These are phyloP conservation scores for Tiphia femorata DNA, from an alignment of 2,888 invertebrate species.

Conservation along the genomic window DNA sequence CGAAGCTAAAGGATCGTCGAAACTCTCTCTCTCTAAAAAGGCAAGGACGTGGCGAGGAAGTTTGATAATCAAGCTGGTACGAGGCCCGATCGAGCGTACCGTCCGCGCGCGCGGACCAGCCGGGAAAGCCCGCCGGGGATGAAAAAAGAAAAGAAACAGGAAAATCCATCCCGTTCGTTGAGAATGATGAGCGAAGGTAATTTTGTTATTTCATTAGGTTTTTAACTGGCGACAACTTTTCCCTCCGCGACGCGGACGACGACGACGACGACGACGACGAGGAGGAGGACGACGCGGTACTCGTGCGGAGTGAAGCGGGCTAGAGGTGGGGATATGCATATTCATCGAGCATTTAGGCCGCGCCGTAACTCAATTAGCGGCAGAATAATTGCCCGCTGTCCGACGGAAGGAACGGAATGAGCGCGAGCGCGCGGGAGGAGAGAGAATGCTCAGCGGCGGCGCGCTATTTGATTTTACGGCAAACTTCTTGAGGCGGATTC, in stretches of 20 bases:
- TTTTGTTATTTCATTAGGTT: slow-evolving; percentile 50
- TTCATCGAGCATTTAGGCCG: slow-evolving; percentile 60
- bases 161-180: slow-evolving; percentile 39
- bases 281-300: slow-evolving; percentile 5
- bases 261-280: slow-evolving; percentile 20
- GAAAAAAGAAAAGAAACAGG: background rate
- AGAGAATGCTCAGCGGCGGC: slow-evolving; percentile 30
- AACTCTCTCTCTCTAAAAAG: background rate
- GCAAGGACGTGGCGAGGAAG: background rate
- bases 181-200: slow-evolving; percentile 45
- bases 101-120: no score
- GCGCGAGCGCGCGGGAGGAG: slow-evolving; percentile 26
- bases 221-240: slow-evolving; percentile 51
- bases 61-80: background rate
- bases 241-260: slow-evolving; percentile 27
- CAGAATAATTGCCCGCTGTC: slow-evolving; percentile 57
- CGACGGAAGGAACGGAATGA: slow-evolving; percentile 42
- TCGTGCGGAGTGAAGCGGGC: background rate
- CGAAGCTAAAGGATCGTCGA: background rate
- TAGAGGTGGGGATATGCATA: slow-evolving; percentile 52
- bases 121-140: slow-evolving; percentile 4
- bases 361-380: slow-evolving; percentile 60
- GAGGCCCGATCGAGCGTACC: background rate
- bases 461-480: slow-evolving; percentile 45
- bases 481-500: slow-evolving; percentile 47